These are phyloP conservation scores for Galago senegalensis DNA, from an alignment of 2,797 vertebrate genomes.

Conservation along the genomic window DNA sequence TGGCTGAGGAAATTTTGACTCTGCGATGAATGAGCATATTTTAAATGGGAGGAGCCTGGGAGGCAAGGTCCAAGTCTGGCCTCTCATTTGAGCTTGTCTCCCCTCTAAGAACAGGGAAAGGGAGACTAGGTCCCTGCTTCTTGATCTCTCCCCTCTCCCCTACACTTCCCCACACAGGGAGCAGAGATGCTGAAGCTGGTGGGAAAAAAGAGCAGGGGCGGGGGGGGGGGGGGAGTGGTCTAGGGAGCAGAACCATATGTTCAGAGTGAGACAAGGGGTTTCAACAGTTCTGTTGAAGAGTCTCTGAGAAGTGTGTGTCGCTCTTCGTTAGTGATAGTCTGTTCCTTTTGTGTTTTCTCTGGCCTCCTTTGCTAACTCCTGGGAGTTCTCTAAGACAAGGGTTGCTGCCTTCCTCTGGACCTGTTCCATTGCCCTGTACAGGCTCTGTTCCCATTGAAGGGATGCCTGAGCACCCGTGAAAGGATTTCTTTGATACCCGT, in stretches of 20 bases:
- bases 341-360: not conserved
- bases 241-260: too few species aligned
- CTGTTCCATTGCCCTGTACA: not conserved
- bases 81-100: slow-evolving; percentile 29
- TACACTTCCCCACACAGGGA: not conserved
- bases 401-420: not conserved
- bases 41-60: slow-evolving; percentile 49
- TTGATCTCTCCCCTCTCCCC: not conserved
- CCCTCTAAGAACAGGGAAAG: not conserved
- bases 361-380: not conserved
- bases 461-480: not conserved
- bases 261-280: not conserved
- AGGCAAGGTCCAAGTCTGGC: slow-evolving; percentile 11
- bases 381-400: not conserved
- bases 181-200: not conserved
- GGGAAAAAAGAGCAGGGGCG: not conserved
- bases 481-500: not conserved
- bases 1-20: slow-evolving; percentile 26
- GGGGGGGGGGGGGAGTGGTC: not conserved
- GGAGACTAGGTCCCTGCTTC: not conserved
- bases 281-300: not conserved
- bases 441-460: not conserved
- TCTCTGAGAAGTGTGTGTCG: not conserved
- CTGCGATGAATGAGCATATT: slow-evolving; percentile 43
- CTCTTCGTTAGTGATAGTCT: not conserved